Conservation (phyloP, 1,140 invertebrate genomes). For the Batillaria attramentaria region DNA sequence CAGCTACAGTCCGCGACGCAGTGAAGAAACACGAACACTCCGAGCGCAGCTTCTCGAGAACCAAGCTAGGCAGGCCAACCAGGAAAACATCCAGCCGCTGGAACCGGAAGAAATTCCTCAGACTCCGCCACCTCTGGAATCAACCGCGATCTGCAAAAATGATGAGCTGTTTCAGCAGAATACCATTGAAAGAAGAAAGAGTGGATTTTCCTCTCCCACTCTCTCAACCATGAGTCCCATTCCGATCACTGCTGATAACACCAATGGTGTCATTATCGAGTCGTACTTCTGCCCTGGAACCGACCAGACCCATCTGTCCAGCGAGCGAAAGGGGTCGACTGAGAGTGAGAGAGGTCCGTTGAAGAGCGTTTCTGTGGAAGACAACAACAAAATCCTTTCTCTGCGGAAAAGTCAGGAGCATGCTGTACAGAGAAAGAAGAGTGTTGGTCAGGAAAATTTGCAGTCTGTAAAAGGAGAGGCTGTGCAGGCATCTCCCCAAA, state of each 20-base stretch:
- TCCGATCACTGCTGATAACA: constrained; percentile 27
- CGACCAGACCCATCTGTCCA: not conserved
- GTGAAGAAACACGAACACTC: constrained; percentile 31
- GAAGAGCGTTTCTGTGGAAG: not conserved
- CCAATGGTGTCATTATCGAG: constrained; percentile 4
- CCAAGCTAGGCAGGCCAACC: not conserved
- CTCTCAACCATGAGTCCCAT: constrained; percentile 43
- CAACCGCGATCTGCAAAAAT: constrained; percentile 36
- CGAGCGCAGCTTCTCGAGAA: constrained; percentile 6
- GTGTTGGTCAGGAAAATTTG: constrained; percentile 6
- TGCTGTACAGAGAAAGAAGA: not conserved
- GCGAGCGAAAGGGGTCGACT: not conserved
- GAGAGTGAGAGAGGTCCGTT: constrained; percentile 4
- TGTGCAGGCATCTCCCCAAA: not conserved
- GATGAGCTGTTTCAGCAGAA: constrained; percentile 28
- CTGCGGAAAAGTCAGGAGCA: not conserved
- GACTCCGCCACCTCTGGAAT: constrained; percentile 44
- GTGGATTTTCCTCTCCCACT: constrained; percentile 18
- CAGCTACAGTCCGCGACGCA: constrained; percentile 51
- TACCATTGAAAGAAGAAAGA: constrained; percentile 25
- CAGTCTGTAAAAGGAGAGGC: not conserved
- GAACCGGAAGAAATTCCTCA: constrained; percentile 16
- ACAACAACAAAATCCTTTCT: not conserved
- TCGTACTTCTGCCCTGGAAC: constrained; percentile 13
- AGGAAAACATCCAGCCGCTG: constrained; percentile 29